phyloP scores from a whole-genome alignment of 2,113 vertebrate genomes.

The Pomatostomus ruficeps region DNA sequence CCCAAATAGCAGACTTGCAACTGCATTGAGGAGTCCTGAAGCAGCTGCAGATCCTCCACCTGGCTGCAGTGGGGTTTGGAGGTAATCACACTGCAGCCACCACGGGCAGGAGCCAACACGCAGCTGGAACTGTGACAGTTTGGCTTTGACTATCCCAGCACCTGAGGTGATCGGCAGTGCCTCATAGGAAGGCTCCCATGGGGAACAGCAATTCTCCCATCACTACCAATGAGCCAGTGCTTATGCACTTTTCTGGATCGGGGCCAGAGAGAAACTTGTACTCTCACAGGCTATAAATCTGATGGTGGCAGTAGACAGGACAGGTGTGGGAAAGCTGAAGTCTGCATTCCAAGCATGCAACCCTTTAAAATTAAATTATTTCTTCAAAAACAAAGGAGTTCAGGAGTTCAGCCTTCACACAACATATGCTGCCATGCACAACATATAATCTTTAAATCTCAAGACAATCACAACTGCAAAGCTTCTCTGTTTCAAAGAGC shows the following conservation, averaged over 20 bases:
- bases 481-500: not conserved
- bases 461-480: not conserved
- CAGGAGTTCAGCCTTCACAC: conserved; percentile 13
- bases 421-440: not conserved
- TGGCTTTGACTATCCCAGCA: not conserved
- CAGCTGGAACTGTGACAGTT: not conserved
- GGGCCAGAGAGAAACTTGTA: not conserved
- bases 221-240: not conserved
- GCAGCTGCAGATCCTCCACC: not conserved
- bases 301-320: not conserved
- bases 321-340: conserved; percentile 36
- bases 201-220: not conserved
- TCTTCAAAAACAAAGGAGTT: conserved; percentile 36
- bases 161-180: not conserved
- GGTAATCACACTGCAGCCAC: not conserved
- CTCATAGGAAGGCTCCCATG: not conserved
- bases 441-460: not conserved
- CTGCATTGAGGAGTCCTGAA: not conserved
- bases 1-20: not conserved
- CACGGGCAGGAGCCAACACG: accelerated
- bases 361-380: conserved; percentile 11
- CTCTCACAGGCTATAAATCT: conserved; percentile 23
- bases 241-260: not conserved
- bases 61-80: not conserved
- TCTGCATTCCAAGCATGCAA: not conserved